Evolutionary conservation across 2,113 vertebrate genomes (phyloP), one percentile per base, ranked within the genome.

Genomic region (Felis chaus): DNA sequence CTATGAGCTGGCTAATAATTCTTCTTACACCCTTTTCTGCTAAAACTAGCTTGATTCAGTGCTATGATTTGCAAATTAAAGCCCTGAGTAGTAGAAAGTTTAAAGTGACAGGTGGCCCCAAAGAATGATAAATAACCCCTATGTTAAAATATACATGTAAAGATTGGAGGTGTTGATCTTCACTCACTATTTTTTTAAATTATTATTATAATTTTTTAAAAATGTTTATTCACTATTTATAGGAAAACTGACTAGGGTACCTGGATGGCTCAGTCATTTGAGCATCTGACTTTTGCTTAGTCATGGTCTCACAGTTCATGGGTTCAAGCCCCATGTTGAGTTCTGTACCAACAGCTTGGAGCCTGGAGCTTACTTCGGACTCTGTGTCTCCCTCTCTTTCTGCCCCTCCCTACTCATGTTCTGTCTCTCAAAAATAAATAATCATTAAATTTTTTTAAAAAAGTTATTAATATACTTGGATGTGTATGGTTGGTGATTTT

Each of bases 61-160:
- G 68, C 73, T 97, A 0, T 74, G 81, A 16, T 90, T 88, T 95
- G 14, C 2, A 76, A 84, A 41, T 85, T 69, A 90, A 97, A 57
- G 31, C 25, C 29, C 21, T 15, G 10, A 87, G 10, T 96, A 84
- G 65, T 45, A 74, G 33, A 66, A 27, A 69, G 5, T 84, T 89
- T 92, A 45, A 95, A n/a, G 31, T 57, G n/a, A 27, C 69, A 93
- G 16, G 27, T 86, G 15, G 7, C 19, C 55, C 87, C 65, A 86
- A 79, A 94, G 36, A 85, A 86, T 89, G 48, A 86, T 53, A 89
- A 95, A 92, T 81, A 55, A 18, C 12, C 14, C 5, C 18, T 74
- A 36, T 87, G 39, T 10, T 87, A 66, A 89, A 87, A 92, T 84
- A 69, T 85, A 74, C 21, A 53, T 63, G 25, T 74, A 65, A 36